Base-by-base conservation (phyloP, 2,888 invertebrate genomes). In the Trissolcus japonicus region DNA sequence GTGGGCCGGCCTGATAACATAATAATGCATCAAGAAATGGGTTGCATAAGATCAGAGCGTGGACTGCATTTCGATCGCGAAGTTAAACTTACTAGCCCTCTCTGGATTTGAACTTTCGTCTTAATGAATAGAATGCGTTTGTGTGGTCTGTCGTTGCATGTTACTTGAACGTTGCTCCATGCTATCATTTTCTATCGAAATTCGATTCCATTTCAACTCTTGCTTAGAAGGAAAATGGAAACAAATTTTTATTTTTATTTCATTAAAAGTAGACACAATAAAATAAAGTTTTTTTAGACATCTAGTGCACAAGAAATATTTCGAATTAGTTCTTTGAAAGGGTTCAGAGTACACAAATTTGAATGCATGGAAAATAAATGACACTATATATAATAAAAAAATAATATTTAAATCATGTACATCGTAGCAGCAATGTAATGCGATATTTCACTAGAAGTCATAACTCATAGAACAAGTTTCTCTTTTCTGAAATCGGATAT, bases 21-120 rank as follows among this genome's bases (percentile, higher is more conserved):
- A 81, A 82, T 83, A 82, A 82, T 80, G 59, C 73, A 76, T 57
- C 77, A 81, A 81, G 82, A 82, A 82, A 83, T 83, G 76, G 71
- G 73, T 84, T 83, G 69, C 79, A 78, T 71, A 83, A 84, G 61
- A 66, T 41, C 48, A 48, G 46, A 66, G 51, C 65, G 54, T 56
- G 51, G 40, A 59, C 51, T 25, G 25, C 25, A 25, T 25, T 25
- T 25, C 25, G 25, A 25, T 25, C 25, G 25, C 4, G 57, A 56
- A 57, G 76, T 57, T 76, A 76, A 72, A 72, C 63, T 54, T 19
- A 29, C n/a, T 19, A 69, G 54, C 54, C 60, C 76, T 72, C 67
- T 59, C 65, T 57, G 41, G 43, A 6, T 14, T 21, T 48, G 62
- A 53, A 57, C 74, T 71, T 76, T 61, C 57, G 72, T 53, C 59